A percentile compares a stretch with the other conserved stretches of the same genome.
Evolutionary conservation across 2,113 vertebrate species (phyloP).

Genomic region (Hemibates koningsi): DNA sequence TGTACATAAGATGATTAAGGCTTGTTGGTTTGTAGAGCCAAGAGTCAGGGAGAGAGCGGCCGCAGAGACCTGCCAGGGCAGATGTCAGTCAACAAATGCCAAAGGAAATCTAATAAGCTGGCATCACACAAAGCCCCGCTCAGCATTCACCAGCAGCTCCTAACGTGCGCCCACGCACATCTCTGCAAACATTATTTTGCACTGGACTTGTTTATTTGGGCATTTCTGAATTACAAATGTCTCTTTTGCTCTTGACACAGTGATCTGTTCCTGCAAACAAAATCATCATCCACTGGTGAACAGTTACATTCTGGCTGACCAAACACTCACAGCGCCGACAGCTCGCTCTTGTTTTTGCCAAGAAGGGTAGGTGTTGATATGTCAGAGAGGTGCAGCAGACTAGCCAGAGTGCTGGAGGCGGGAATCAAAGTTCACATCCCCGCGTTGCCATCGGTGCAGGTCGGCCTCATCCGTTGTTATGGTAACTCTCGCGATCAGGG

Average conservation of each 20-base stretch:
- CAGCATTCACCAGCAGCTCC: not conserved
- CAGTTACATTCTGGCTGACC: not conserved
- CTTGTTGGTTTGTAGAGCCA: conserved; percentile 4
- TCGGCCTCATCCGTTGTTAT: conserved; percentile 64
- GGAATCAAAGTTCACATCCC: conserved; percentile 59
- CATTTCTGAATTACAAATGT: conserved; percentile 28
- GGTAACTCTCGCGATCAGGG: conserved; percentile 49
- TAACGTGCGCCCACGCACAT: not conserved
- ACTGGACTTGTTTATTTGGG: conserved; percentile 10
- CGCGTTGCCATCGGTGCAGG: conserved; percentile 29
- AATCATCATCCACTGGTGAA: not conserved
- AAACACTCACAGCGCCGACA: not conserved
- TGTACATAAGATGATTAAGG: conserved; percentile 36
- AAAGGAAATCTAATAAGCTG: conserved; percentile 23
- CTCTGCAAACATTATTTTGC: conserved; percentile 3
- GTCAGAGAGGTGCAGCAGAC: not conserved
- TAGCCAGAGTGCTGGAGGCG: conserved; percentile 40
- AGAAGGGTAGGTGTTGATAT: conserved; percentile 2
- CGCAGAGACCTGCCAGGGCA: not conserved
- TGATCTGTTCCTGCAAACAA: conserved; percentile 22
- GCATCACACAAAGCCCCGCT: conserved; percentile 10
- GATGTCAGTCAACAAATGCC: conserved; percentile 26
- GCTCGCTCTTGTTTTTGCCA: not conserved
- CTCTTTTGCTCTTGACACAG: conserved; percentile 25
- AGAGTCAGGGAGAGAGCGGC: not conserved